Percentiles rank a stretch among this genome's conserved stretches.
Evolutionary conservation across 2,888 invertebrate species (phyloP).

Genomic region (Hydriomena furcata): DNA sequence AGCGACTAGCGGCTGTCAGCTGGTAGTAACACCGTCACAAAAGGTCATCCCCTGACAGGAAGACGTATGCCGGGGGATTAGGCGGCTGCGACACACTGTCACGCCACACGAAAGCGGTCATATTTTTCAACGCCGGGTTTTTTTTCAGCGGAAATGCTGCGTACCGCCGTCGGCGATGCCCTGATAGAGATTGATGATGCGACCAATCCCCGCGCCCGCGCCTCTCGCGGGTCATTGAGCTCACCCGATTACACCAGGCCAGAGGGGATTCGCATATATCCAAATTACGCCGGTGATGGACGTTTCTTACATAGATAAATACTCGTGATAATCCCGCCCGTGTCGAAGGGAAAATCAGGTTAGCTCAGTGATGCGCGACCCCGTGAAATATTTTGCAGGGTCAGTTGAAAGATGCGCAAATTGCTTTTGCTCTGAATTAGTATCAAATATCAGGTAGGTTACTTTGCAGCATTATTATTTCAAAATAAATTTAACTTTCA

Average conservation of each 20-base stretch:
- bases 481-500: too few species aligned
- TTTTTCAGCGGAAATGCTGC: constrained; percentile 55
- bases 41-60: constrained; percentile 21
- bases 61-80: constrained; percentile 27
- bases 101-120: constrained; percentile 58
- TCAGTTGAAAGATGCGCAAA: too few species aligned
- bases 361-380: constrained; percentile 26
- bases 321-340: constrained; percentile 54
- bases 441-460: too few species aligned
- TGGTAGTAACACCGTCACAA: constrained; percentile 13
- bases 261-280: constrained; percentile 78
- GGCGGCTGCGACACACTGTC: constrained; percentile 38
- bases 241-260: constrained; percentile 69
- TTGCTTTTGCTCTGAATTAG: too few species aligned
- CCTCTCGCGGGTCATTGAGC: constrained; percentile 65
- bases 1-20: constrained; percentile 15
- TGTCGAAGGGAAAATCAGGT: constrained; percentile 34
- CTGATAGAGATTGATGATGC: constrained; percentile 82
- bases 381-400: not conserved
- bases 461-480: too few species aligned
- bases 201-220: constrained; percentile 42
- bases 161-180: constrained; percentile 54
- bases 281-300: constrained; percentile 79
- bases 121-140: constrained; percentile 68
- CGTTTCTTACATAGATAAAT: constrained; percentile 74